Evolutionary conservation across 1,140 invertebrate species (phyloP).

Genomic region (Drosophila mauritiana): DNA sequence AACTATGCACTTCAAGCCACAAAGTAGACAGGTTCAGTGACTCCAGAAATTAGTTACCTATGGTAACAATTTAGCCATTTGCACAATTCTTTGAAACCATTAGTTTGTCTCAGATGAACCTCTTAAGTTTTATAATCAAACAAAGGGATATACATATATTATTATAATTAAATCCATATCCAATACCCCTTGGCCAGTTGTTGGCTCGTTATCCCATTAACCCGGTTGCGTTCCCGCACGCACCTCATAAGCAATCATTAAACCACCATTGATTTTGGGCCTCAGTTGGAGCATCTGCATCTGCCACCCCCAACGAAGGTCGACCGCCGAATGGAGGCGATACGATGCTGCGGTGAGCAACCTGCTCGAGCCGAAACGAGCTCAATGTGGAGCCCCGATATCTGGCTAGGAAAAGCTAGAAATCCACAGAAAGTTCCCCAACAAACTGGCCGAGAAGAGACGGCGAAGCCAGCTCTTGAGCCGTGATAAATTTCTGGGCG

Average conservation of each 20-base stretch:
- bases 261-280: background rate
- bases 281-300: conserved; percentile 2
- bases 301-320: conserved; percentile 26
- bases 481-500: conserved; percentile 74
- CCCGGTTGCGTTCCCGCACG: conserved; percentile 44
- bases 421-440: conserved; percentile 32
- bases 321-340: conserved; percentile 17
- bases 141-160: no score
- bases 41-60: no score
- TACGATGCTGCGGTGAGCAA: conserved; percentile 10
- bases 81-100: no score
- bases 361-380: conserved; percentile 20
- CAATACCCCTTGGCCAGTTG: no score
- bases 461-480: conserved; percentile 17
- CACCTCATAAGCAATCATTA: background rate
- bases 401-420: conserved; percentile 39
- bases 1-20: no score
- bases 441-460: conserved; percentile 39
- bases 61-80: no score
- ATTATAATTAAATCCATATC: background rate
- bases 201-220: background rate
- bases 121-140: no score
- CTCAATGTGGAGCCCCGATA: conserved; percentile 14
- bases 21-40: no score
- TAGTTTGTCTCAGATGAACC: no score